Conservation (phyloP, 2,797 vertebrate genomes). For the Ctenopoma multispine region DNA sequence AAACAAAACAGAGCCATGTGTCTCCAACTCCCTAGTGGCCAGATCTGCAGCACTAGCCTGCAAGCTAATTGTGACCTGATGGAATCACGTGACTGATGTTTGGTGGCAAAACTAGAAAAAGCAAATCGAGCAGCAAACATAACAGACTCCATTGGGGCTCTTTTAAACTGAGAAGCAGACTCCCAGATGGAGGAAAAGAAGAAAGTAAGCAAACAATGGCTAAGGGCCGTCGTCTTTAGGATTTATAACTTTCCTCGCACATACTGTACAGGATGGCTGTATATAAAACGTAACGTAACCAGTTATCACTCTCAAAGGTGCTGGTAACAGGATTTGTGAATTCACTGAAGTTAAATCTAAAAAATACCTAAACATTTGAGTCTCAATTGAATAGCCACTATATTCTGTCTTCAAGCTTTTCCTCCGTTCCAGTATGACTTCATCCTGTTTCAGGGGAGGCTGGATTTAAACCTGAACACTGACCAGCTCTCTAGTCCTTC, state of each 20-base stretch:
- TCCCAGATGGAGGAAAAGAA: slow-evolving; percentile 52
- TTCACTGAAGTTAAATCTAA: slow-evolving; percentile 51
- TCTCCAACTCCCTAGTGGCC: slow-evolving; percentile 64
- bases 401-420: slow-evolving; percentile 39
- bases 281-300: slow-evolving; percentile 40
- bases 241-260: slow-evolving; percentile 49
- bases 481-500: slow-evolving; percentile 53
- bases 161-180: slow-evolving; percentile 53
- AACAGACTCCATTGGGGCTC: slow-evolving; percentile 56
- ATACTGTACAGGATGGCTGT: slow-evolving; percentile 31
- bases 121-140: slow-evolving; percentile 66
- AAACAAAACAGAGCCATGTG: slow-evolving; percentile 81
- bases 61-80: slow-evolving; percentile 78
- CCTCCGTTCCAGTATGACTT: slow-evolving; percentile 57
- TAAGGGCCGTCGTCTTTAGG: slow-evolving; percentile 55
- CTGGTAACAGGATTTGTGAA: slow-evolving; percentile 40
- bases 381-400: slow-evolving; percentile 41
- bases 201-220: slow-evolving; percentile 67
- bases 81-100: slow-evolving; percentile 68
- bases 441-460: slow-evolving; percentile 53
- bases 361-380: slow-evolving; percentile 36
- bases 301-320: slow-evolving; percentile 30
- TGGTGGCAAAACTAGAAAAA: slow-evolving; percentile 60
- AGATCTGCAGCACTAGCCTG: slow-evolving; percentile 56
- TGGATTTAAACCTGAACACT: slow-evolving; percentile 33